Percentiles rank a stretch among this genome's conserved stretches.
These are phyloP conservation scores for Ichneumon xanthorius DNA, from an alignment of 2,888 invertebrate genomes.

Conservation along the genomic window DNA sequence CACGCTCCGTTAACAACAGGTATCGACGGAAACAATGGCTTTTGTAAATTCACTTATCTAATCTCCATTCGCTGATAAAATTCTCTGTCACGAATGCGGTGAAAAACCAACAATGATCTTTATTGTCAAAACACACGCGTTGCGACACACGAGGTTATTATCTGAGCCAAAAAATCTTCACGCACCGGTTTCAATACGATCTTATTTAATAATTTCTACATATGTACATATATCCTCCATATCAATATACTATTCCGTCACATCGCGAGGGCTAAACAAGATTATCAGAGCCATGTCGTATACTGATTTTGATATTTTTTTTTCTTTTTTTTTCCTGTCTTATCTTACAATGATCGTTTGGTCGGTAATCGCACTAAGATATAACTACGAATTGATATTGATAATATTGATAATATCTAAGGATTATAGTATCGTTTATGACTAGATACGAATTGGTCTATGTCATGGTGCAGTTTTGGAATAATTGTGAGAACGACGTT, in stretches of 20 bases:
- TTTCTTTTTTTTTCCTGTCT: neutral
- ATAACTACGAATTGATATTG: conserved; percentile 26
- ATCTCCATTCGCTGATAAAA: neutral
- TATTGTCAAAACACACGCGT: neutral
- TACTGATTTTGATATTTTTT: neutral
- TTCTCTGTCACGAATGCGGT: neutral
- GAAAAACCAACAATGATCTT: neutral
- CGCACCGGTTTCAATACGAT: conserved; percentile 1
- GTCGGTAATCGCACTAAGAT: neutral
- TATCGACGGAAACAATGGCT: conserved; percentile 6
- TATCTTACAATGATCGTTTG: neutral
- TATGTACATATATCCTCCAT: neutral
- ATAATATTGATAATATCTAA: neutral
- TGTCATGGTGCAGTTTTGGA: conserved; percentile 31
- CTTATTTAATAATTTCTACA: conserved; percentile 8
- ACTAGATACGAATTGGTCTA: conserved; percentile 54
- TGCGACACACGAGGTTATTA: conserved; percentile 4
- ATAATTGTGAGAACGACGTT: conserved; percentile 17
- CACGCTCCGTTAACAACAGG: neutral
- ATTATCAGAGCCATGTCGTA: neutral
- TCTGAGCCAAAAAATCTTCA: neutral
- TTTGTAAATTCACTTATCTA: conserved; percentile 8
- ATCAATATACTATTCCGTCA: conserved; percentile 2
- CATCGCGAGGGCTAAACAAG: neutral
- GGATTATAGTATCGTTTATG: conserved; percentile 30